phyloP scores from a whole-genome alignment of 92 coral and sea anemone genomes.

The Hydrozoanthus gracilis region DNA sequence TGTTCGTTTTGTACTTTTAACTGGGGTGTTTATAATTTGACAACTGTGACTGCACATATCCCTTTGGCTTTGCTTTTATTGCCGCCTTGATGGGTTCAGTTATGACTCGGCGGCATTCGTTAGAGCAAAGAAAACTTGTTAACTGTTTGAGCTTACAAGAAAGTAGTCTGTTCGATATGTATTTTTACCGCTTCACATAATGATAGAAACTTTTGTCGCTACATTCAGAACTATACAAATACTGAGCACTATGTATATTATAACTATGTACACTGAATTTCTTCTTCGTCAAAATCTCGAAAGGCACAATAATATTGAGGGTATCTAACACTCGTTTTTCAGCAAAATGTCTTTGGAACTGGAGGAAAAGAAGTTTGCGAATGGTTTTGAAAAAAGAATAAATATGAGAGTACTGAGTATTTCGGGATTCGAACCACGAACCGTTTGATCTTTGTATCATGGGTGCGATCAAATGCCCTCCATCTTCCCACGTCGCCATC shows the following conservation, averaged over 20 bases:
- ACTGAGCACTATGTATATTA: neutral
- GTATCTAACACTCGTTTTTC: neutral
- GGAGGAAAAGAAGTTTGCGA: conserved; percentile 4
- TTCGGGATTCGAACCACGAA: conserved; percentile 25
- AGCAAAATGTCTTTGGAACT: neutral
- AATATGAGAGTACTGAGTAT: neutral
- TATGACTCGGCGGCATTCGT: too few species aligned
- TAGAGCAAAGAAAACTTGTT: too few species aligned
- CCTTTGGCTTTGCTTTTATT: too few species aligned
- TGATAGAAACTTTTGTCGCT: too few species aligned
- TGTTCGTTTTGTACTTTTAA: neutral
- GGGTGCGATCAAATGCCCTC: neutral
- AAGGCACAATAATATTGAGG: neutral
- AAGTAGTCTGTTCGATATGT: too few species aligned
- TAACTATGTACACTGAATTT: too few species aligned
- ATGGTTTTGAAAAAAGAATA: neutral
- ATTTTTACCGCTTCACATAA: too few species aligned
- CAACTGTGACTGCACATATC: too few species aligned
- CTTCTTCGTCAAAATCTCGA: neutral
- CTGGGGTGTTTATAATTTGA: neutral
- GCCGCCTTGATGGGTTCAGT: too few species aligned
- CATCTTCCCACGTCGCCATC: conserved; percentile 37
- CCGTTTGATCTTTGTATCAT: neutral
- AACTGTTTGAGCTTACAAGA: too few species aligned
- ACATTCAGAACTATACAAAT: neutral